Percentiles rank a stretch among this genome's conserved stretches.
phyloP scores from a whole-genome alignment of 2,888 invertebrate species.

The Quadriops clusia region DNA sequence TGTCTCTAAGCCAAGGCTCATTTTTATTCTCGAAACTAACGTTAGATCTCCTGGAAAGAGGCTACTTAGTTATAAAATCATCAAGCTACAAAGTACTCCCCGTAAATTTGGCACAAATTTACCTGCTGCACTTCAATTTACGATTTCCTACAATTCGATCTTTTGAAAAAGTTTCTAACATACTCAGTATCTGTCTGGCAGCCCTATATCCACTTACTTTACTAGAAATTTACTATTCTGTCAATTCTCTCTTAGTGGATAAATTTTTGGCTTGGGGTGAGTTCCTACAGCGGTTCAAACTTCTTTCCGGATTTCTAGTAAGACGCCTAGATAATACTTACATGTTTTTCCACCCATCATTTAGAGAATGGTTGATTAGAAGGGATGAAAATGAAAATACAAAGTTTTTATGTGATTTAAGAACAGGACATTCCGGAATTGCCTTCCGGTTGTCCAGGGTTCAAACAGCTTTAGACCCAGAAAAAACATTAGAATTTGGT shows the following conservation, averaged over 20 bases:
- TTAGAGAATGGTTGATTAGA: constrained; percentile 92
- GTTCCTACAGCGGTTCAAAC: constrained; percentile 77
- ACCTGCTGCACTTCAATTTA: constrained; percentile 81
- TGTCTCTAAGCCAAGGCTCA: constrained; percentile 74
- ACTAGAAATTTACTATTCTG: constrained; percentile 85
- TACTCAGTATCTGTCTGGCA: constrained; percentile 81
- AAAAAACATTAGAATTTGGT: constrained; percentile 83
- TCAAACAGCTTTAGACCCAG: constrained; percentile 74
- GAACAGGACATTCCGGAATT: constrained; percentile 85
- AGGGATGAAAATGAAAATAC: constrained; percentile 77
- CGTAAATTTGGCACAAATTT: constrained; percentile 79
- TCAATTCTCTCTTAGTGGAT: constrained; percentile 73
- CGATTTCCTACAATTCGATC: constrained; percentile 82
- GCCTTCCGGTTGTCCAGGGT: constrained; percentile 82
- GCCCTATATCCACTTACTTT: constrained; percentile 82
- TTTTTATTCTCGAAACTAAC: constrained; percentile 86
- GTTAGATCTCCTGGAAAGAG: constrained; percentile 82
- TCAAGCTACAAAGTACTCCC: constrained; percentile 88
- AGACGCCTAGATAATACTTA: constrained; percentile 86
- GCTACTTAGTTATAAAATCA: constrained; percentile 86
- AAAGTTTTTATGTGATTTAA: constrained; percentile 87
- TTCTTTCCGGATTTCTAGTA: constrained; percentile 76
- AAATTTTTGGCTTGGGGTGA: constrained; percentile 81
- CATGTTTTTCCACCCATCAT: constrained; percentile 96
- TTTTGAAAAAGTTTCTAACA: constrained; percentile 80